phyloP scores from a whole-genome alignment of 2,797 vertebrate genomes.

The Sebastolobus altivelis region DNA sequence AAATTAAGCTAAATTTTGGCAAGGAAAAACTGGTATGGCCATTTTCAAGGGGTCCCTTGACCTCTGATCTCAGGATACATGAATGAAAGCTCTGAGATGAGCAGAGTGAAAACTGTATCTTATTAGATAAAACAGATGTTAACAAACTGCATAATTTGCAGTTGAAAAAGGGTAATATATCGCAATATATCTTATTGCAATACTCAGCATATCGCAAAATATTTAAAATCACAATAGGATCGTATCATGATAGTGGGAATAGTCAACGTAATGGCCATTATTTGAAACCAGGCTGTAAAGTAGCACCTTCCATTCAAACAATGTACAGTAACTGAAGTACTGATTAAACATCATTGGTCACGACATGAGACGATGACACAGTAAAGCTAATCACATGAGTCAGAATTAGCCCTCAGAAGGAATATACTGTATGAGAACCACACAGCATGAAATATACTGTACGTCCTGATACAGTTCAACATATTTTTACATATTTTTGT shows the following conservation, averaged over 20 bases:
- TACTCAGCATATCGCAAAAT: too few species aligned
- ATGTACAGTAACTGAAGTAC: not conserved
- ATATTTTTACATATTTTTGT: constrained; percentile 38
- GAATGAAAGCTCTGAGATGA: too few species aligned
- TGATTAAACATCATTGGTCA: not conserved
- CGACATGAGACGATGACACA: not conserved
- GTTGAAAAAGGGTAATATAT: too few species aligned
- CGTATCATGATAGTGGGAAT: not conserved
- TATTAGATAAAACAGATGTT: too few species aligned
- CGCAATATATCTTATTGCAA: too few species aligned
- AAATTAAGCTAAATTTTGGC: too few species aligned
- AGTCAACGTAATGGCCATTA: not conserved
- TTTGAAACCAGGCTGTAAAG: not conserved
- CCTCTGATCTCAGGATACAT: too few species aligned
- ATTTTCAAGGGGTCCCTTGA: too few species aligned
- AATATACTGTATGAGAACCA: not conserved
- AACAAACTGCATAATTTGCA: too few species aligned
- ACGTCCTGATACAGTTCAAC: not conserved
- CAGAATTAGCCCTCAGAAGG: not conserved
- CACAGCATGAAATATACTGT: not conserved
- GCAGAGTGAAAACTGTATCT: too few species aligned
- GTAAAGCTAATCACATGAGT: not conserved
- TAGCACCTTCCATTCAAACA: not conserved
- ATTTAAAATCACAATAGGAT: too few species aligned
- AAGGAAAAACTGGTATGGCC: too few species aligned